phyloP scores from a whole-genome alignment of 2,888 invertebrate species.

The Plusia festucae region DNA sequence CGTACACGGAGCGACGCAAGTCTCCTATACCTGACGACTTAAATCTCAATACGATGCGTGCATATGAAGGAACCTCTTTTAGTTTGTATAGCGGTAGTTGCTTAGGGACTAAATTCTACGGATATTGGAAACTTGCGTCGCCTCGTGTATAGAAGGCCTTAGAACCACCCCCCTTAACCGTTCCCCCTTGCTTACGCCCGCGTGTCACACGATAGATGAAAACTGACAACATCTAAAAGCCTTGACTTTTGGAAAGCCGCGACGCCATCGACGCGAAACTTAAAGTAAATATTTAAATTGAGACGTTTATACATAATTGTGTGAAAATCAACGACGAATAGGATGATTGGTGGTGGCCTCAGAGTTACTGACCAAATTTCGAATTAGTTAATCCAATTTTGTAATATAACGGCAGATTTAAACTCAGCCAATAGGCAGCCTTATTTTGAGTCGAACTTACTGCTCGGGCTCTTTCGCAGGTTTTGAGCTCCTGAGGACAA shows the following conservation, averaged over 20 bases:
- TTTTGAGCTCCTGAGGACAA: too few species aligned
- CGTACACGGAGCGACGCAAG: too few species aligned
- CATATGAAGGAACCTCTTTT: too few species aligned
- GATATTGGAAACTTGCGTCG: too few species aligned
- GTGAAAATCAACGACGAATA: not conserved
- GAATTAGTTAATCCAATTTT: too few species aligned
- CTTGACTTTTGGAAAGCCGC: constrained; percentile 20
- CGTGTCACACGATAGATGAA: constrained; percentile 24
- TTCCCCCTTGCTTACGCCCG: not conserved
- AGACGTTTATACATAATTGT: not conserved
- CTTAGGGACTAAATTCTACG: too few species aligned
- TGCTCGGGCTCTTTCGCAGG: too few species aligned
- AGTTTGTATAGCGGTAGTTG: too few species aligned
- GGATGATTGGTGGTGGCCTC: not conserved
- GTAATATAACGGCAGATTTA: not conserved
- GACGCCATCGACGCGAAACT: constrained; percentile 16
- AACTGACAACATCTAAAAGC: constrained; percentile 47
- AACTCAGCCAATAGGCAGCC: not conserved
- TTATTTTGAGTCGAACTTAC: too few species aligned
- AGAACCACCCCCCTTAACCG: not conserved
- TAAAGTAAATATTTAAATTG: constrained; percentile 14
- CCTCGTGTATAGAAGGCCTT: not conserved
- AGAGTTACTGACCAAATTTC: not conserved
- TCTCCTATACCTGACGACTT: too few species aligned
- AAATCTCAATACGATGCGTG: too few species aligned